These are phyloP conservation scores for Acleris literana DNA, from an alignment of 2,888 invertebrate genomes.

Conservation along the genomic window DNA sequence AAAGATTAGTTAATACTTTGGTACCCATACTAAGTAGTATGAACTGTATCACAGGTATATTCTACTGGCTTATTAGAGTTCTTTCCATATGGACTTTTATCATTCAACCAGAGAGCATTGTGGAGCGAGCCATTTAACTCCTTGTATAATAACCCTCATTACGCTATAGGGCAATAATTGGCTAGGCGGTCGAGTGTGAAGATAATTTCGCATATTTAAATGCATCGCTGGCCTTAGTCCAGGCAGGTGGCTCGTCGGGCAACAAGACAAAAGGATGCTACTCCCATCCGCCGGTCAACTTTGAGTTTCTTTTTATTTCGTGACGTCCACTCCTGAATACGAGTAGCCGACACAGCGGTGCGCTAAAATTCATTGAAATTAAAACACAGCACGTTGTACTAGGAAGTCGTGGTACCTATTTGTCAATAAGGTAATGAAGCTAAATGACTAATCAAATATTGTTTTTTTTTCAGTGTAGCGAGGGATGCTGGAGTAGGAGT, in stretches of 20 bases:
- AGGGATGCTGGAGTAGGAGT: too few species aligned
- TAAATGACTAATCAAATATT: too few species aligned
- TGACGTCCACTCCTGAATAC: not conserved
- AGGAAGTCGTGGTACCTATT: not conserved
- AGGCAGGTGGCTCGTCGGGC: conserved; percentile 19
- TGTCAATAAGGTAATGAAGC: too few species aligned
- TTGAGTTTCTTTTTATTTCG: not conserved
- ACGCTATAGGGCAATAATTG: conserved; percentile 7
- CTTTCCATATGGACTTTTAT: too few species aligned
- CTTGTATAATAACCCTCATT: conserved; percentile 6
- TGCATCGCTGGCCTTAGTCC: conserved; percentile 13
- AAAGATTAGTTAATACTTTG: too few species aligned
- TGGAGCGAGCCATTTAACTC: not conserved
- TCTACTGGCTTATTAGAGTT: too few species aligned
- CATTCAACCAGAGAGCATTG: too few species aligned
- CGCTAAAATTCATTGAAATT: not conserved
- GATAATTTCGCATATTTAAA: conserved; percentile 31
- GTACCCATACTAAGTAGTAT: too few species aligned
- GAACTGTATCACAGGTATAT: too few species aligned
- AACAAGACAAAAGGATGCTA: conserved; percentile 1
- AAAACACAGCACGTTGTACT: not conserved
- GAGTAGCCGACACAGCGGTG: not conserved
- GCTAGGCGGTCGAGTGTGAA: conserved; percentile 3
- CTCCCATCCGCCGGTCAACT: not conserved
- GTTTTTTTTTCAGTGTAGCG: too few species aligned